phyloP scores from a whole-genome alignment of 30 jellyfish, hydroid and myxozoan species.

The Aurelia sp. region DNA sequence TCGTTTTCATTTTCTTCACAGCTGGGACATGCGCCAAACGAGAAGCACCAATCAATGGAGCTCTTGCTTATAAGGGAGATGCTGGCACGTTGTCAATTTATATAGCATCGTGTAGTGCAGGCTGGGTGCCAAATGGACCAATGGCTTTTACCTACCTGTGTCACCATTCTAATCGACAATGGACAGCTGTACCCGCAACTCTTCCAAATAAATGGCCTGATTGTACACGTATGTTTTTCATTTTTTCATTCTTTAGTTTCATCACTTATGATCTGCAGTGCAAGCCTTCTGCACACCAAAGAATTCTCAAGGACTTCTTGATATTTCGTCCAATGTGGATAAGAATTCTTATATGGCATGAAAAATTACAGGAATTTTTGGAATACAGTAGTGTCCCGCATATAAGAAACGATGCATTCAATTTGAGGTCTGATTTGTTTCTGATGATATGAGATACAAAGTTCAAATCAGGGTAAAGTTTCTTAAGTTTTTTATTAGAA shows the following conservation, averaged over 20 bases:
- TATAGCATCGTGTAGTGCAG: slow-evolving; percentile 66
- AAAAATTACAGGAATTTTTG: no score
- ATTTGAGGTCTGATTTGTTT: no score
- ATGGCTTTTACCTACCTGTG: slow-evolving; percentile 28
- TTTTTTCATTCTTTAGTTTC: neutral
- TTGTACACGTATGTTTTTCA: neutral
- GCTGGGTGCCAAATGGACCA: slow-evolving; percentile 87
- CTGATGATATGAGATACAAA: no score
- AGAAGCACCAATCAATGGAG: slow-evolving; percentile 98
- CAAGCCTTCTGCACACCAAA: no score
- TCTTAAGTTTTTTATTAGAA: no score
- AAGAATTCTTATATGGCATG: no score
- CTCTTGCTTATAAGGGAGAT: slow-evolving; percentile 61
- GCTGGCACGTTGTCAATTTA: slow-evolving; percentile 60
- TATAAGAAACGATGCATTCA: no score
- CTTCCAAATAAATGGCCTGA: neutral
- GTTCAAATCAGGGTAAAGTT: no score
- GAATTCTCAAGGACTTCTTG: no score
- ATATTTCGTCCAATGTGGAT: no score
- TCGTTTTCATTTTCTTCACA: neutral
- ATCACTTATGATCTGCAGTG: no score
- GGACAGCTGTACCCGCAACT: neutral
- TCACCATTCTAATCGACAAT: neutral
- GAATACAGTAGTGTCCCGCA: no score
- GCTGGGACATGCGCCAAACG: slow-evolving; percentile 92